Base-by-base conservation (phyloP, 2,113 vertebrate genomes). In the Pterocles gutturalis region DNA sequence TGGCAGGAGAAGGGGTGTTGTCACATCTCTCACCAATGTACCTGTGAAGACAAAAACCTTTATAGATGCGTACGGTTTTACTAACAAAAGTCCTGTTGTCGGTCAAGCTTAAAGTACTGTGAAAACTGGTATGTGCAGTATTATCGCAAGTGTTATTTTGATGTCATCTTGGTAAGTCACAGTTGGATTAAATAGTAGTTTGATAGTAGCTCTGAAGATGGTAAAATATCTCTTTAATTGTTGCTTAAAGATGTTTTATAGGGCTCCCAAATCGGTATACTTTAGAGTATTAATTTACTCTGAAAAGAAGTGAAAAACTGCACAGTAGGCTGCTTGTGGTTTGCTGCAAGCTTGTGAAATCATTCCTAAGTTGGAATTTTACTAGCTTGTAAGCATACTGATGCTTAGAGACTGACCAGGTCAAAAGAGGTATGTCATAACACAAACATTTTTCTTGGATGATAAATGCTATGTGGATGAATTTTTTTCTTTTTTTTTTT, bases 381-480 rank as follows among this genome's bases (percentile, higher is more conserved):
- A 51, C 45, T 69, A 33, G 45, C 29, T 60, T 80, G 22, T 60
- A 51, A 17, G 43, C 61, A 10, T 81, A 69, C 17, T 29, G 29
- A 26, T 81, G 77, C 54, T 72, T 72, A 51, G 54, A 80, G 72
- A 53, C 18, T 60, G 71, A 46, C 34, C 8, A 20, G 31, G 24
- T 93, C 85, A 83, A 29, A 87, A 80, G 57, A 53, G 31, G 10
- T 51, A 43, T 81, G 49, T 65, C 48, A 28, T 64, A 92, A 65
- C 58, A 89, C 62, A 91, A 29, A 73, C 60, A 13, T 73, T 96
- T 89, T 86, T 81, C 77, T 87, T 94, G 90, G 78, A 65, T 72
- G 29, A 19, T 51, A 61, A 80, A 48, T 76, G 34, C 36, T 57
- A 9, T 73, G 41, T 48, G 24, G 49, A 57, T 93, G 10, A 28